Evolutionary conservation across 2,113 vertebrate species (phyloP).

Genomic region (Microcebus lehilahytsara): DNA sequence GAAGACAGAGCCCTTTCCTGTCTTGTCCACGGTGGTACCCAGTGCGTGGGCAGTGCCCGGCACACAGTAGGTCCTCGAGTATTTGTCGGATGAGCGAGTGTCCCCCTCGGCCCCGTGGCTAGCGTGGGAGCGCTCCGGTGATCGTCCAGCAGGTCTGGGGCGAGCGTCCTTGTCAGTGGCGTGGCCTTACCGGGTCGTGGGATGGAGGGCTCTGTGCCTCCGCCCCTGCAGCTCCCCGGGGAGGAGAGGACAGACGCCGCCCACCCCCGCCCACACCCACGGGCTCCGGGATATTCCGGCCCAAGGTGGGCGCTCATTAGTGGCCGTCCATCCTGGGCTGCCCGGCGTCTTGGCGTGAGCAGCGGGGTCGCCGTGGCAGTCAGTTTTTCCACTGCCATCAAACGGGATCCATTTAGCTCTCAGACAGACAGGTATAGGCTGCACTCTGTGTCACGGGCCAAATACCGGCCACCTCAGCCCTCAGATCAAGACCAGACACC

Average conservation of each 20-base stretch:
- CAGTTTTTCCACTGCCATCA: constrained; percentile 32
- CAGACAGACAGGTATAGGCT: constrained; percentile 58
- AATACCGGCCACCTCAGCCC: not conserved
- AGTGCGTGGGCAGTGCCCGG: not conserved
- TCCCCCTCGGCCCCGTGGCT: not conserved
- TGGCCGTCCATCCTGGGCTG: not conserved
- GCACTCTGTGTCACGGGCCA: constrained; percentile 37
- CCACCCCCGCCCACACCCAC: not conserved
- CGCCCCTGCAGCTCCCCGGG: not conserved
- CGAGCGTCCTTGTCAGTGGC: not conserved
- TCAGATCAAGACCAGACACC: constrained; percentile 63
- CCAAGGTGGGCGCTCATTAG: not conserved
- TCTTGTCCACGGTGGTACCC: not conserved
- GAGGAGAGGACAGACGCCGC: not conserved
- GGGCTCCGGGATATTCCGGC: not conserved
- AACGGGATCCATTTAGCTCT: constrained; percentile 35
- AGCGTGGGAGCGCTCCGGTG: not conserved
- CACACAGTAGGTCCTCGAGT: not conserved
- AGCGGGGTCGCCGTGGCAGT: not conserved
- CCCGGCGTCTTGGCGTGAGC: not conserved
- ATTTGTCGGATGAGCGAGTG: not conserved
- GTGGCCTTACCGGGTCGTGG: not conserved
- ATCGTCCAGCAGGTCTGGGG: not conserved
- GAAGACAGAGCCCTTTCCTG: not conserved
- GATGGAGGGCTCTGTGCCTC: not conserved